Percentiles rank a stretch among this genome's conserved stretches.
These are phyloP conservation scores for Lonchura striata DNA, from an alignment of 2,113 vertebrate species.

Conservation along the genomic window DNA sequence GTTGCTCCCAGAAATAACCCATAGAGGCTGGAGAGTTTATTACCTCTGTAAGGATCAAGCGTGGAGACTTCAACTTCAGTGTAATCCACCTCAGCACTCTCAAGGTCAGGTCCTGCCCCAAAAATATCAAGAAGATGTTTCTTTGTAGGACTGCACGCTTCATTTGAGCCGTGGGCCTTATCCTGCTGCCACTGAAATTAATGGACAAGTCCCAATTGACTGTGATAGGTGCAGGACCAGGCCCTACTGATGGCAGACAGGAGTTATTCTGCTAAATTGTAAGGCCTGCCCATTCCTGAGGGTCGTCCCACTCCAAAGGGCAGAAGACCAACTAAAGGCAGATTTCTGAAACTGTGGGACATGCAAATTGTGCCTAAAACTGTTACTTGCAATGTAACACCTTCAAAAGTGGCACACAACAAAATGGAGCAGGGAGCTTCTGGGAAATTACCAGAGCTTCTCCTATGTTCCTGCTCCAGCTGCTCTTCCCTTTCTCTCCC, in stretches of 20 bases:
- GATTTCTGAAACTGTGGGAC: neutral
- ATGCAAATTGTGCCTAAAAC: neutral
- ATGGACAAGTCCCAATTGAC: neutral
- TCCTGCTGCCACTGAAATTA: constrained; percentile 7
- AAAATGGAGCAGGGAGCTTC: neutral
- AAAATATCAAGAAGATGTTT: constrained; percentile 68
- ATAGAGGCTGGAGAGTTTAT: neutral
- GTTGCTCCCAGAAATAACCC: neutral
- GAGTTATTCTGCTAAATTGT: neutral
- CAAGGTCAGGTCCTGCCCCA: constrained; percentile 71
- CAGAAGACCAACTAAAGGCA: neutral
- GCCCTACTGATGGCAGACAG: neutral
- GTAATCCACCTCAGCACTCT: constrained; percentile 75
- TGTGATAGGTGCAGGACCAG: neutral
- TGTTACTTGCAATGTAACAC: neutral
- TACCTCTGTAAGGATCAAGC: constrained; percentile 72
- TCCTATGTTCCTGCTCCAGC: neutral
- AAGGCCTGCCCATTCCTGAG: neutral
- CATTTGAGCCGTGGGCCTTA: constrained; percentile 2
- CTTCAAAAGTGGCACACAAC: neutral
- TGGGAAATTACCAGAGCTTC: neutral
- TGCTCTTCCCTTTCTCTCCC: neutral
- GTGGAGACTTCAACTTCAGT: constrained; percentile 75
- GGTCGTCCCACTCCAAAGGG: neutral
- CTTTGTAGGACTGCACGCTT: constrained; percentile 14